Evolutionary conservation across 2,888 invertebrate species (phyloP), one percentile per base, ranked within the genome.

Genomic region (Morinoia aosen): DNA sequence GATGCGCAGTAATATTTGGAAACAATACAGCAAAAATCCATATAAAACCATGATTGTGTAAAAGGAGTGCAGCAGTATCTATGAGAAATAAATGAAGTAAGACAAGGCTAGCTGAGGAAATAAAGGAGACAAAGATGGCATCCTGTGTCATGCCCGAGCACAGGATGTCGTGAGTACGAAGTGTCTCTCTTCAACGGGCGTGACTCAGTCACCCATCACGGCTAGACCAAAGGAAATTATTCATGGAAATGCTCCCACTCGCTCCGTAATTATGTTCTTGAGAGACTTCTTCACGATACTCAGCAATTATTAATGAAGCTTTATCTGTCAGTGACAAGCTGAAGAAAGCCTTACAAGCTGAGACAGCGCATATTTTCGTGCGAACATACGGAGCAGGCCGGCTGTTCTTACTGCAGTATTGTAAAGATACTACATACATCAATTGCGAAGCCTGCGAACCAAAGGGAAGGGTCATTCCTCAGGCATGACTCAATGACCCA

Each of bases 211-310:
- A 76, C 76, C 76, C 76, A 76, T 76, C 76, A 76, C 25, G 76
- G 76, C 76, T 76, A 76, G 76, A 76, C 76, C 25, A 76, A 33
- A 76, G 76, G 76, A 76, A 76, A 76, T 76, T 76, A 76, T 76
- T 76, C 76, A 76, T 76, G 76, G 61, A 61, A 61, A 61, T 61
- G 61, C 61, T 61, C 61, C 61, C 61, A 61, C 61, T 61, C 61
- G 61, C 33, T 10, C 76, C 76, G 19, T 76, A 76, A 76, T 76
- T 76, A 76, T 33, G 76, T 19, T 76, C 76, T 33, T 33, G 25
- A 76, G 76, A 76, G 33, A 76, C 25, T 16, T 76, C 76, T 76
- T 33, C 76, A 76, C 76, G 16, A 25, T 33, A 76, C 76, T 76
- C 76, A 76, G 33, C 8, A 76, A 33, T 76, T 76, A 76, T 76